Percentiles rank a stretch among this genome's conserved stretches.
phyloP scores from a whole-genome alignment of 1,140 invertebrate species.

The Papilio polytes region DNA sequence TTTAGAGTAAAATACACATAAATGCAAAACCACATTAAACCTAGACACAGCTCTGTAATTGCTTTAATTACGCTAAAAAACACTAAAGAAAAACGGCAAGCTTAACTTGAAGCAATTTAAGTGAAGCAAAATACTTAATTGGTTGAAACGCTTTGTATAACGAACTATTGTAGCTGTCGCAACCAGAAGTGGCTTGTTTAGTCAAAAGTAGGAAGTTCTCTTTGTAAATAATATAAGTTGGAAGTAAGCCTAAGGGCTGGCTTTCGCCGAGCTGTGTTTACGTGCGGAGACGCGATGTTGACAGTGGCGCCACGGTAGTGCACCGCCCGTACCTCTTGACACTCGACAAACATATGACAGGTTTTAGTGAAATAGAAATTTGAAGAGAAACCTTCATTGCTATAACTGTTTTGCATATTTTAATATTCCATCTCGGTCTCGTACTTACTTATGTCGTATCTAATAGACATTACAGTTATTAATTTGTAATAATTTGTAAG shows the following conservation, averaged over 20 bases:
- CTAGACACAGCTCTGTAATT: conserved; percentile 20
- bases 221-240: conserved; percentile 70
- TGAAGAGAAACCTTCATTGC: conserved; percentile 46
- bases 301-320: conserved; percentile 53
- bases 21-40: conserved; percentile 21
- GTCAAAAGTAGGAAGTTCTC: conserved; percentile 64
- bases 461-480: background rate
- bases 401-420: conserved; percentile 49
- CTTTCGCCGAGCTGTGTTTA: conserved; percentile 69
- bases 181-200: conserved; percentile 64
- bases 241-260: conserved; percentile 55
- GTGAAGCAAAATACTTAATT: conserved; percentile 44
- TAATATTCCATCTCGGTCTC: conserved; percentile 36
- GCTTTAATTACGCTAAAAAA: conserved; percentile 26
- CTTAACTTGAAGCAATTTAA: conserved; percentile 41
- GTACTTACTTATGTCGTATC: background rate
- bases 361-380: conserved; percentile 57
- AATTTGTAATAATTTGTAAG: background rate
- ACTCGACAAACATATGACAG: conserved; percentile 48
- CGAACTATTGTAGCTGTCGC: conserved; percentile 51
- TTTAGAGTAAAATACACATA: conserved; percentile 2
- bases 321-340: conserved; percentile 47
- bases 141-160: conserved; percentile 45
- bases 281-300: conserved; percentile 65
- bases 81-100: conserved; percentile 6